Conservation (phyloP, 2,888 invertebrate genomes). For the Eristalis pertinax region DNA sequence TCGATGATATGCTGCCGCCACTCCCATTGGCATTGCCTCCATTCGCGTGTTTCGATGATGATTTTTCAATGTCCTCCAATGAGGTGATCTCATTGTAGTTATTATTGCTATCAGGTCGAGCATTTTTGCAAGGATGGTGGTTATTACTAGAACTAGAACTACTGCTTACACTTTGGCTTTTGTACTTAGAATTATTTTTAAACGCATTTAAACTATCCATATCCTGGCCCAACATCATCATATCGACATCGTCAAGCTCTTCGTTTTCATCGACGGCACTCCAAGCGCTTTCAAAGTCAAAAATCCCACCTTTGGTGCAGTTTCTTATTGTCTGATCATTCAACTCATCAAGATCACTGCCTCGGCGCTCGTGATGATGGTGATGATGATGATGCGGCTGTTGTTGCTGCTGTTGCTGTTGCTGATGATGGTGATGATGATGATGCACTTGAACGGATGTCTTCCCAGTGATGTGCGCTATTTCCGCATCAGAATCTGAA, state of each 20-base stretch:
- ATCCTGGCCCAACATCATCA: constrained; percentile 38
- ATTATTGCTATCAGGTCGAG: constrained; percentile 62
- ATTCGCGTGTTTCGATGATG: constrained; percentile 12
- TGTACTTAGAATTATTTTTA: constrained; percentile 67
- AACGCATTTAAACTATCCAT: constrained; percentile 50
- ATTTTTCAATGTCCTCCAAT: constrained; percentile 46
- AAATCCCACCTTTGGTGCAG: constrained; percentile 76
- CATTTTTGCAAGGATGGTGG: constrained; percentile 48
- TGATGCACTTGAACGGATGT: constrained; percentile 79
- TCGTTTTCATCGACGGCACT: constrained; percentile 78
- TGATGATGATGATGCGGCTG: constrained; percentile 57
- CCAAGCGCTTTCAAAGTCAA: constrained; percentile 78
- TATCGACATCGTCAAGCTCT: constrained; percentile 74
- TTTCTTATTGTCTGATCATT: constrained; percentile 79
- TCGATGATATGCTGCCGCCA: constrained; percentile 45
- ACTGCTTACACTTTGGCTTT: constrained; percentile 66
- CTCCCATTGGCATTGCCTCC: constrained; percentile 11
- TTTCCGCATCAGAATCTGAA: constrained; percentile 87
- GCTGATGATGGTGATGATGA: constrained; percentile 68
- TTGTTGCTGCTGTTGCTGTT: constrained; percentile 59
- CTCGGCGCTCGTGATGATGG: constrained; percentile 69
- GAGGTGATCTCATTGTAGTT: constrained; percentile 61
- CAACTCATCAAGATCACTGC: constrained; percentile 80
- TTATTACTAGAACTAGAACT: constrained; percentile 63
- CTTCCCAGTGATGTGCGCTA: constrained; percentile 82